Evolutionary conservation across 1,140 invertebrate genomes (phyloP).

Genomic region (Heliconius himera): DNA sequence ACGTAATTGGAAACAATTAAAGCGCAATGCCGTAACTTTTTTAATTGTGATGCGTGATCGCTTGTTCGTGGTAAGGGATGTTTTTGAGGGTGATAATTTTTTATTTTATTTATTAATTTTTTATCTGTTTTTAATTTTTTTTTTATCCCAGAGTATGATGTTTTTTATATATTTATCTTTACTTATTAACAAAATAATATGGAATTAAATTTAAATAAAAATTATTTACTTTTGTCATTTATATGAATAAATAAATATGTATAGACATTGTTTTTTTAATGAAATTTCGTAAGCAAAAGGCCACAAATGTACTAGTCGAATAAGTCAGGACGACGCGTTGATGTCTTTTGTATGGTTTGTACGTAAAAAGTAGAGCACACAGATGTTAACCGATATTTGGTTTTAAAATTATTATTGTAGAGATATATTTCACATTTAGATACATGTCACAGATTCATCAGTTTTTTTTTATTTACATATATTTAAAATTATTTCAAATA

Average conservation of each 20-base stretch:
- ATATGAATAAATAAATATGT: background rate
- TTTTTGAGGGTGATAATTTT: slow-evolving; percentile 31
- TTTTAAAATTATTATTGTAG: background rate
- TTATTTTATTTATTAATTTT: background rate
- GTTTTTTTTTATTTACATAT: background rate
- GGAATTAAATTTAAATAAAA: too few relatives aligned
- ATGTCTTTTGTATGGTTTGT: slow-evolving; percentile 34
- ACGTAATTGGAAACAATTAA: slow-evolving; percentile 78
- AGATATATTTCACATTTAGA: background rate
- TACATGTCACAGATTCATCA: background rate
- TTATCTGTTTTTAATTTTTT: too few relatives aligned
- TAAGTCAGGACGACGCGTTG: slow-evolving; percentile 21
- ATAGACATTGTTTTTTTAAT: background rate
- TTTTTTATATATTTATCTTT: background rate
- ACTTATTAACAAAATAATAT: background rate
- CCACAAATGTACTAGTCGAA: slow-evolving; percentile 11
- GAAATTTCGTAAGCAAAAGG: slow-evolving; percentile 23
- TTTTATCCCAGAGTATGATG: too few relatives aligned
- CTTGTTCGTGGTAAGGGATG: slow-evolving; percentile 16
- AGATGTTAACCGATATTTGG: background rate
- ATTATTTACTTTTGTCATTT: background rate
- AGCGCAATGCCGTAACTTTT: slow-evolving; percentile 69
- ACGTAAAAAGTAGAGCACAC: background rate
- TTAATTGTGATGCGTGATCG: slow-evolving; percentile 60
- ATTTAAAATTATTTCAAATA: too few relatives aligned